These are phyloP conservation scores for Ormia ochracea DNA, from an alignment of 2,888 invertebrate genomes.

Conservation along the genomic window DNA sequence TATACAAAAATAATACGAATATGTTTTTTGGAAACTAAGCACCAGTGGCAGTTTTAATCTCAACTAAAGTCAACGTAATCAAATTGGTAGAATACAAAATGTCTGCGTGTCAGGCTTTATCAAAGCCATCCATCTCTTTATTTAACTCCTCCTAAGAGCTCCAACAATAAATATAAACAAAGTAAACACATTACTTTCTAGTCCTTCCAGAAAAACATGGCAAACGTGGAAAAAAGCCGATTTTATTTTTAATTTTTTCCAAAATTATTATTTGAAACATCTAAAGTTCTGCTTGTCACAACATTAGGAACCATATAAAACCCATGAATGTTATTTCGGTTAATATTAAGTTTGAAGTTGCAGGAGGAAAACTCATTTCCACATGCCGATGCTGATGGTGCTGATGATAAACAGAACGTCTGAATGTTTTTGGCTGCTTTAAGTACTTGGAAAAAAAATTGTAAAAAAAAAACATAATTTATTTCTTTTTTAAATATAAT, in stretches of 20 bases:
- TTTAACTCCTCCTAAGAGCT: constrained; percentile 37
- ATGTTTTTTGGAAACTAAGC: constrained; percentile 9
- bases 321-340: constrained; percentile 52
- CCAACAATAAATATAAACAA: constrained; percentile 26
- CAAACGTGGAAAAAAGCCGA: not conserved
- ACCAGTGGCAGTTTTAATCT: constrained; percentile 55
- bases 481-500: too few species aligned
- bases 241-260: not conserved
- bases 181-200: not conserved
- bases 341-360: constrained; percentile 33
- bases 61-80: constrained; percentile 43
- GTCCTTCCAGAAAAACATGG: constrained; percentile 15
- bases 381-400: constrained; percentile 1
- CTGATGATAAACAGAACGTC: constrained; percentile 58
- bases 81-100: constrained; percentile 24
- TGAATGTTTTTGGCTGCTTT: too few species aligned
- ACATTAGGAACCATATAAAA: constrained; percentile 51
- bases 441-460: too few species aligned
- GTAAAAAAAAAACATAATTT: too few species aligned
- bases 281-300: constrained; percentile 6
- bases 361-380: not conserved
- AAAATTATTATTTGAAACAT: constrained; percentile 30
- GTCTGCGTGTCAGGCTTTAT: constrained; percentile 28
- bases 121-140: constrained; percentile 42
- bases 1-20: not conserved